A percentile compares a stretch with the other conserved stretches of the same genome.
Conservation (phyloP, 2,113 vertebrate genomes). For the Varanus salvator region DNA sequence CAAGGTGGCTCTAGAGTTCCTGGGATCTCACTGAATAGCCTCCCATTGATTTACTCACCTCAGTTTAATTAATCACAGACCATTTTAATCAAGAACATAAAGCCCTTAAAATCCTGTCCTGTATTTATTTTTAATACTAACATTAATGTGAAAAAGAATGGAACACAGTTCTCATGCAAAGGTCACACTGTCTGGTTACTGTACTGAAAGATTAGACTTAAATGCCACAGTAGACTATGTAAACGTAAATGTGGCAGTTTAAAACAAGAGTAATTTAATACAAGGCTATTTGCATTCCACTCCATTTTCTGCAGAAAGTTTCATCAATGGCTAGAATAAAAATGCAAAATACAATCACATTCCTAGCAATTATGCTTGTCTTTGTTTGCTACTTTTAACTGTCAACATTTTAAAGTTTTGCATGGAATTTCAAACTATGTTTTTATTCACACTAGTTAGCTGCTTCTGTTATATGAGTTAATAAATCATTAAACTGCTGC, state of each 20-base stretch:
- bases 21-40: not conserved
- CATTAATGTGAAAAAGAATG: conserved; percentile 39
- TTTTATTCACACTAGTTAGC: conserved; percentile 40
- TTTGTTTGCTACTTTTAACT: conserved; percentile 38
- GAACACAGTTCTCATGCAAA: conserved; percentile 42
- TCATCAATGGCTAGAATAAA: conserved; percentile 26
- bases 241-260: conserved; percentile 36
- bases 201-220: conserved; percentile 40
- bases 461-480: conserved; percentile 47
- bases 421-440: not conserved
- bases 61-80: conserved; percentile 39
- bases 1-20: not conserved
- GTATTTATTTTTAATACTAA: conserved; percentile 40
- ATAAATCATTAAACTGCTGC: conserved; percentile 50
- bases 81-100: conserved; percentile 21
- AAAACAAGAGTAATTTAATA: conserved; percentile 49
- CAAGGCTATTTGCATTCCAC: conserved; percentile 33
- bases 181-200: conserved; percentile 34
- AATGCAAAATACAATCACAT: conserved; percentile 31
- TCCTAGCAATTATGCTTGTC: conserved; percentile 45
- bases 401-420: conserved; percentile 26
- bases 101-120: conserved; percentile 12
- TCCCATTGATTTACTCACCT: conserved; percentile 22
- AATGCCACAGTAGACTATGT: conserved; percentile 40
- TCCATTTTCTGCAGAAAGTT: conserved; percentile 10